Evolutionary conservation across 2,797 vertebrate genomes (phyloP).

Genomic region (Acanthis flammea): DNA sequence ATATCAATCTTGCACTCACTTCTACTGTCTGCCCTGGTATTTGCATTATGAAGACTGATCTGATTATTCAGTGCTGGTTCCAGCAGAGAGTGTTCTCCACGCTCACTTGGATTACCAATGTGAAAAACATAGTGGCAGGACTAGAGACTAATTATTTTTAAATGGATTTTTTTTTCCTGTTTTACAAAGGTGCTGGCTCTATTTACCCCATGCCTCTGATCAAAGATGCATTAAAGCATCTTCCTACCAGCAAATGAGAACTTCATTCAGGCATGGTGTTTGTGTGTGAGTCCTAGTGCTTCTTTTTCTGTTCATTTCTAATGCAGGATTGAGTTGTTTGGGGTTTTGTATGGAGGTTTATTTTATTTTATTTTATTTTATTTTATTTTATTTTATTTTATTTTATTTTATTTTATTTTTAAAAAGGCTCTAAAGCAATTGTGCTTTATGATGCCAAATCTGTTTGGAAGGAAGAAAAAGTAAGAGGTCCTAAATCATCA

Average conservation of each 20-base stretch:
- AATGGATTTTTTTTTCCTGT: neutral
- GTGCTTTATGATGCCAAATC: neutral
- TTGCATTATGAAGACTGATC: slow-evolving; percentile 1
- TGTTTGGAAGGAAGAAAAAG: neutral
- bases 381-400: neutral
- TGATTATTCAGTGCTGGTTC: neutral
- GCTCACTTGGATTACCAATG: neutral
- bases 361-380: too few relatives aligned
- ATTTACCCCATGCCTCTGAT: neutral
- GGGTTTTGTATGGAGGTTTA: too few relatives aligned
- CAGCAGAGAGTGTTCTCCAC: neutral
- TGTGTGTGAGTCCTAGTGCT: neutral
- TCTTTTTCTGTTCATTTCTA: neutral
- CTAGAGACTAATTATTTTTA: neutral
- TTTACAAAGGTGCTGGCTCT: neutral
- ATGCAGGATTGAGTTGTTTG: neutral
- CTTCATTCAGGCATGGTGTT: neutral
- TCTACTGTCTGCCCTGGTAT: neutral
- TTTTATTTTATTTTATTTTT: neutral
- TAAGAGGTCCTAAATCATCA: neutral
- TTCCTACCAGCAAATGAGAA: neutral
- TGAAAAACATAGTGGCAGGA: neutral
- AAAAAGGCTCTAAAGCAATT: neutral
- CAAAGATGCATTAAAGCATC: neutral
- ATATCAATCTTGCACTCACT: neutral